Percentiles rank a stretch among this genome's conserved stretches.
Conservation (phyloP, 1,140 invertebrate genomes). For the Bactericera cockerelli region DNA sequence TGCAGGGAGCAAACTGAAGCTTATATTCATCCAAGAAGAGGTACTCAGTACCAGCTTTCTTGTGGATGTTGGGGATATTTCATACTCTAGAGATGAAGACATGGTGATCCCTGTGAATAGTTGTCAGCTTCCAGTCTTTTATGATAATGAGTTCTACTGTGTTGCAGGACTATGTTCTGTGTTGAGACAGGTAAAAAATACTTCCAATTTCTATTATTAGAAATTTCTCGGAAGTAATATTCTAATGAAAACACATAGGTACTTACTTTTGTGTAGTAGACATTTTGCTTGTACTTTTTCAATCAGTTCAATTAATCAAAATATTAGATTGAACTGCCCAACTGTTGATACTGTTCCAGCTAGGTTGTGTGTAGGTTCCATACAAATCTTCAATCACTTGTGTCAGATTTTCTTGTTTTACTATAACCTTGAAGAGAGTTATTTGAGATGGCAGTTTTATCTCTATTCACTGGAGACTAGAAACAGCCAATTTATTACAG, state of each 20-base stretch:
- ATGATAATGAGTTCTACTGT: constrained; percentile 35
- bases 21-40: not conserved
- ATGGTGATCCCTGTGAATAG: constrained; percentile 26
- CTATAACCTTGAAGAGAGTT: too few species aligned
- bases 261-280: not conserved
- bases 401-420: too few species aligned
- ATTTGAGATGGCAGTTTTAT: too few species aligned
- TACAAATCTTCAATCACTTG: too few species aligned
- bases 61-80: not conserved
- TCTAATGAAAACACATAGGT: constrained; percentile 14
- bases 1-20: not conserved
- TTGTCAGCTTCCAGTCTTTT: constrained; percentile 41
- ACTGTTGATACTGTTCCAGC: constrained; percentile 29
- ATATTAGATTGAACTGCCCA: constrained; percentile 28
- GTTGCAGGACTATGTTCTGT: constrained; percentile 52
- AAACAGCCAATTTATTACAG: too few species aligned
- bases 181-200: constrained; percentile 45
- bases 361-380: too few species aligned
- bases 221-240: constrained; percentile 24
- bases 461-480: too few species aligned
- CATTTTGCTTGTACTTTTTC: not conserved
- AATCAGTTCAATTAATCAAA: not conserved
- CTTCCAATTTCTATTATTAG: too few species aligned
- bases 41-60: not conserved
- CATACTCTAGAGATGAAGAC: constrained; percentile 16